Evolutionary conservation across 1,140 invertebrate genomes (phyloP), one percentile per base, ranked within the genome.

Genomic region (Caenorhabditis briggsae): DNA sequence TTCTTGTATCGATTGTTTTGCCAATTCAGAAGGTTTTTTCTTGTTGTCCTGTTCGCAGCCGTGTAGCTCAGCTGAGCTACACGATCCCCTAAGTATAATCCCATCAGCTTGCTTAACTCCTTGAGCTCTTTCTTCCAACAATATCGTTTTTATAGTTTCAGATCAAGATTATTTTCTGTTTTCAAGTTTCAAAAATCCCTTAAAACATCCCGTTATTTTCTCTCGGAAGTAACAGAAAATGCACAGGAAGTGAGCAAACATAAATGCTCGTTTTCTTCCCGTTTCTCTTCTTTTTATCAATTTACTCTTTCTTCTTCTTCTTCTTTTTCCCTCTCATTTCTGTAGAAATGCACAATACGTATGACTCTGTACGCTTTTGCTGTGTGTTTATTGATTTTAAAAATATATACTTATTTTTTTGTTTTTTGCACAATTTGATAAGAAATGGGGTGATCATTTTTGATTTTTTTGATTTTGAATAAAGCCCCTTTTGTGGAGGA

Each of bases 221-320:
- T 70, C 41, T 70, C 33, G 20, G 64, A 46, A 70, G 64, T 43
- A 70, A 78, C 18, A 70, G 46, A 50, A 78, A 78, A 78, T 78
- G 70, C 70, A 78, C 46, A 78, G 70, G 70, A 78, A 78, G 70
- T 78, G 70, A 78, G 70, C 70, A 78, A 78, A 78, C 46, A 78
- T 50, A 50, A 50, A 41, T 50, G 70, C 70, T 43, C 33, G 11
- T 78, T 41, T 5, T 78, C 46, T 46, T 48, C 41, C 64, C 70
- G 11, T 23, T 46, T 9, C 18, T 20, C 18, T 48, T 1, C 41
- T 9, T 9, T 16, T 74, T 16, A 33, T 33, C 33, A 33, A 33
- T 33, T 33, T 33, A 33, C n/a, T 23, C 70, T 9, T 25, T 20
- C 18, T 48, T n/a, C 43, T 12, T 9, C 41, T 74, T 16, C n/a